Conservation (phyloP, 2,797 vertebrate genomes). For the Muscicapa comitata region DNA sequence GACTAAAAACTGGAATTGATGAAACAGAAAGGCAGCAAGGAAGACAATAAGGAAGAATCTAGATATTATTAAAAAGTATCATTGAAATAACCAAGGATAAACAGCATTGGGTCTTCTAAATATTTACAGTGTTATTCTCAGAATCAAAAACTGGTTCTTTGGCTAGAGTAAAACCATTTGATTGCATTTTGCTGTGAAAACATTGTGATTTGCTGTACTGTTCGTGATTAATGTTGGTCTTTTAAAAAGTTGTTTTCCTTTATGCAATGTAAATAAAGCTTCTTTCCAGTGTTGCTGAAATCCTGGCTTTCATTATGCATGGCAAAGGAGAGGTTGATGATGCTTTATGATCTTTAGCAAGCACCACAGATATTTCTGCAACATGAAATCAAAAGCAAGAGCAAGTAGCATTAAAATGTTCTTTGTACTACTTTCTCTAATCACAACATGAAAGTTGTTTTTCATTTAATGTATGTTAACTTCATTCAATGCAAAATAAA, state of each 20-base stretch:
- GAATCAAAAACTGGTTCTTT: slow-evolving; percentile 24
- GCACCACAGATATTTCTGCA: slow-evolving; percentile 60
- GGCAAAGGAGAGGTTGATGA: slow-evolving; percentile 53
- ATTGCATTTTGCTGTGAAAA: slow-evolving; percentile 56
- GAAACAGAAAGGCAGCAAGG: background rate
- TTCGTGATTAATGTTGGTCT: slow-evolving; percentile 66
- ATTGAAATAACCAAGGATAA: background rate
- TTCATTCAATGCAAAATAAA: slow-evolving; percentile 28
- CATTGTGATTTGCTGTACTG: slow-evolving; percentile 54
- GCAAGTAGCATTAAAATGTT: slow-evolving; percentile 56
- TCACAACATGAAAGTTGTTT: slow-evolving; percentile 21
- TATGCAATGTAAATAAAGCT: slow-evolving; percentile 69
- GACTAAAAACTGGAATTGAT: background rate
- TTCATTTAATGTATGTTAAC: slow-evolving; percentile 16
- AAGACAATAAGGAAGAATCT: background rate
- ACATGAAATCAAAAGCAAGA: slow-evolving; percentile 48
- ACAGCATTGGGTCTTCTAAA: background rate
- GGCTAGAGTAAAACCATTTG: slow-evolving; percentile 44
- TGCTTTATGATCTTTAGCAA: slow-evolving; percentile 66
- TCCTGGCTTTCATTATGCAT: slow-evolving; percentile 71
- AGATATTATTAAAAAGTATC: background rate
- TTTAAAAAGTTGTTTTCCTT: slow-evolving; percentile 68
- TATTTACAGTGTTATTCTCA: background rate
- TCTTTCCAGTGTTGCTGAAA: slow-evolving; percentile 48
- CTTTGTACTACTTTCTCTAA: slow-evolving; percentile 26